Base-by-base conservation (phyloP, 1,140 invertebrate genomes). In the Trachelipus rathkii region DNA sequence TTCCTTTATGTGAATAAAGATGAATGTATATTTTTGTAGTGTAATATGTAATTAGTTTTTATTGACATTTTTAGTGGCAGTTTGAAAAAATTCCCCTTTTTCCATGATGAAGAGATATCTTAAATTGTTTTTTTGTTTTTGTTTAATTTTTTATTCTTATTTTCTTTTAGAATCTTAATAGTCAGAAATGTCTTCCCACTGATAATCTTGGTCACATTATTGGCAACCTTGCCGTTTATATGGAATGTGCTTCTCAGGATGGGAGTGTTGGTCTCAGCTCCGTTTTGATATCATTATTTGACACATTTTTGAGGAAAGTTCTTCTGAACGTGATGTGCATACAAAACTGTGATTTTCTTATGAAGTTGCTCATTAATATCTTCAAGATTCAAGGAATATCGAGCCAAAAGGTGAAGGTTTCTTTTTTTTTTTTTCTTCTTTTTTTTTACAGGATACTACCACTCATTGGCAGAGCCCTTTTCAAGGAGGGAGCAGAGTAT, bases 181-280 rank as follows among this genome's bases (percentile, higher is more conserved):
- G 91, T 0, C 93, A 92, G 84, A 97, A 97, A 86, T 91, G 90
- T 0, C 83, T 98, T 69, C 91, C 94, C 4, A 86, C 90, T 33
- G 94, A 96, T 77, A 88, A 89, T 60, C 82, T 94, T 43, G 88
- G 89, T 4, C 88, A 89, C 66, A 92, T 96, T 68, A 85, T 97
- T 44, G 89, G 90, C 80, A 99, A 99, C 86, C 90, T 98, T 82
- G 92, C 95, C 1, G 92, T 90, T 82, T 99, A 99, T 86, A 88
- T 98, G 83, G 94, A 96, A 82, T 95, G 93, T 86, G 87, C 99
- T 46, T 92, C 94, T 6, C 85, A 95, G 76, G 95, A 98, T 84
- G 91, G 91, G 5, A 89, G 90, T 13, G 87, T 92, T 19, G 90
- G 90, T 0, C 87, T 90, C 60, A 88, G 87, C 33, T 73, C 70